Base-by-base conservation (phyloP, 2,113 vertebrate genomes). In the Takifugu flavidus region DNA sequence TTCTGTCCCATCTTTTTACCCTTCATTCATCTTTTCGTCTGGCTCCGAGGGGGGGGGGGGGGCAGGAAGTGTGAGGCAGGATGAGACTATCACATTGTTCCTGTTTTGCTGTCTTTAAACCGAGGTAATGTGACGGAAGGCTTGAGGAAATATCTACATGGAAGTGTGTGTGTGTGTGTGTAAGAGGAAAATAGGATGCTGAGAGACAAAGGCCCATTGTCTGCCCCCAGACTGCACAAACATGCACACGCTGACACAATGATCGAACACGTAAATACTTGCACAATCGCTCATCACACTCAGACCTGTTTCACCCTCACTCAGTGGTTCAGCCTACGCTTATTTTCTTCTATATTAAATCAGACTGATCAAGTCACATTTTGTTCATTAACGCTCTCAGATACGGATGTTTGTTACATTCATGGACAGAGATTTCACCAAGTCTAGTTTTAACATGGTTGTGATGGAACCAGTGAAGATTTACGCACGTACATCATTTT, bases 11-110 rank as follows among this genome's bases (percentile, higher is more conserved):
- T 25, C 25, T 67, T 54, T 53, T 44, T 52, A 44, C 28, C 75
- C 1, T 61, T 91, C 88, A 64, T 69, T 76, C 54, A 43, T 59
- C 52, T 61, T 53, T 75, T 39, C 59, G 25, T 65, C 13, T 64
- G 11, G 58, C 27, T 12, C 62, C 20, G 13, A 13, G 7, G 44
- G 25, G 15, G 46, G n/a, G 42, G 45, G 62, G 31, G 43, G 29
- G 56, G 47, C 75, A 85, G 86, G 84, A 87, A 84, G 80, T 56
- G 42, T 68, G 67, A 79, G 74, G 73, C 89, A 90, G 91, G 90
- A 91, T 92, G 80, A 86, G 90, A 83, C 86, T 78, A 89, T 89
- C 91, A 94, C 90, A 92, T 92, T 93, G 92, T 94, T 95, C 94
- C 94, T 95, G 94, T 96, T 95, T 95, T 95, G 92, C 86, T 80